phyloP scores from a whole-genome alignment of 2,797 vertebrate genomes.

The Sardinella longiceps region DNA sequence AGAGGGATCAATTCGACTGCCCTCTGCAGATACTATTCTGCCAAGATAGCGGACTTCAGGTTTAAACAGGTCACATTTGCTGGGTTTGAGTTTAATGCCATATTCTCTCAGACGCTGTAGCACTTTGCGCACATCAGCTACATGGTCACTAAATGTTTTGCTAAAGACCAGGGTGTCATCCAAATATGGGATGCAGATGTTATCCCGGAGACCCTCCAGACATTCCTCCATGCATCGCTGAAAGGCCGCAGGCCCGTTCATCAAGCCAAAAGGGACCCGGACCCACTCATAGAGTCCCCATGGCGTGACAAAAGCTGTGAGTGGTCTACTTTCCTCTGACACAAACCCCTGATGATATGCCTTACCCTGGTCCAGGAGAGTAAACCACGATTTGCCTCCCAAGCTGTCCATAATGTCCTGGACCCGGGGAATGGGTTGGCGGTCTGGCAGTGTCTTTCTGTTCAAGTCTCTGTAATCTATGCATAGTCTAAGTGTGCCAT shows the following conservation, averaged over 20 bases:
- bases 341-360: slow-evolving; percentile 37
- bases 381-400: slow-evolving; percentile 1
- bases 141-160: neutral
- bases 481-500: slow-evolving; percentile 53
- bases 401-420: too few relatives aligned
- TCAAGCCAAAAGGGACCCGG: slow-evolving; percentile 9
- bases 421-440: slow-evolving; percentile 45
- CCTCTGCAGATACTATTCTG: neutral
- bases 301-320: slow-evolving; percentile 38
- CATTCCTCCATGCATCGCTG: slow-evolving; percentile 24
- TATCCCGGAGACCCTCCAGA: neutral
- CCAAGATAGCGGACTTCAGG: neutral
- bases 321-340: slow-evolving; percentile 29
- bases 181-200: slow-evolving; percentile 30
- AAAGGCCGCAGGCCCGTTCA: slow-evolving; percentile 18
- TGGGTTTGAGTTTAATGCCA: slow-evolving; percentile 40
- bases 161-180: too few relatives aligned
- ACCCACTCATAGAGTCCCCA: slow-evolving; percentile 44
- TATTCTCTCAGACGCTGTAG: neutral
- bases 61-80: slow-evolving; percentile 27
- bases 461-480: slow-evolving; percentile 59
- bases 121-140: neutral
- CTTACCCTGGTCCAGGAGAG: slow-evolving; percentile 32
- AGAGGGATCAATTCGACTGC: neutral
- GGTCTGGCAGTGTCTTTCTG: slow-evolving; percentile 60